Evolutionary conservation across 2,888 invertebrate genomes (phyloP), one percentile per base, ranked within the genome.

Genomic region (Tenthredo distinguenda): DNA sequence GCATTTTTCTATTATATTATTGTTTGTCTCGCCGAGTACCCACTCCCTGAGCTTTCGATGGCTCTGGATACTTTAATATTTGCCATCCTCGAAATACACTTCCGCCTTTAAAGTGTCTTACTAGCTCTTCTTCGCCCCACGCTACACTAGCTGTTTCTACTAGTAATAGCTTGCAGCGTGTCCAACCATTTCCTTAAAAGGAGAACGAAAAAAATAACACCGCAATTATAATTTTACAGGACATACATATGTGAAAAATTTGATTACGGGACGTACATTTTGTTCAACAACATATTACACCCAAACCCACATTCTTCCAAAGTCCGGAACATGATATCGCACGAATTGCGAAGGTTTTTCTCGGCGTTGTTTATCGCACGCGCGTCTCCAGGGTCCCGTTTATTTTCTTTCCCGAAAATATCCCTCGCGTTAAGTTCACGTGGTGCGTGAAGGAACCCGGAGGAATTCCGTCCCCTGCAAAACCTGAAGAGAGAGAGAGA

Each of bases 1-100:
- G 79, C 79, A 37, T 62, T 81, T 81, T 62, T 81, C 79, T 81
- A 62, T 81, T 81, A 81, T 81, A 81, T 81, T 62, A 81, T 81
- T 81, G 79, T 81, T 81, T 81, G 58, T 81, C 79, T 81, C 79
- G 79, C 21, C 58, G 79, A 81, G 79, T n/a, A 15, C 47, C 47
- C 10, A n/a, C 79, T 62, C 79, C 37, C 62, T 40, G 79, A 34
- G 62, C 21, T 40, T 55, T 81, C 79, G 58, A 81, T 58, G 58
- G 37, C 79, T 62, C 79, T 31, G 79, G 62, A 81, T 81, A 37
- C 58, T 81, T 40, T 81, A 62, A 81, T 81, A 81, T 81, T 81
- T 81, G 79, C 79, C 1, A 62, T 37, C 79, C 58, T 81, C 79
- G 58, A 58, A 40, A 40, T 81, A 62, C n/a, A 58, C 79, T 81